phyloP scores from a whole-genome alignment of 2,113 vertebrate species.

The Camelus bactrianus region DNA sequence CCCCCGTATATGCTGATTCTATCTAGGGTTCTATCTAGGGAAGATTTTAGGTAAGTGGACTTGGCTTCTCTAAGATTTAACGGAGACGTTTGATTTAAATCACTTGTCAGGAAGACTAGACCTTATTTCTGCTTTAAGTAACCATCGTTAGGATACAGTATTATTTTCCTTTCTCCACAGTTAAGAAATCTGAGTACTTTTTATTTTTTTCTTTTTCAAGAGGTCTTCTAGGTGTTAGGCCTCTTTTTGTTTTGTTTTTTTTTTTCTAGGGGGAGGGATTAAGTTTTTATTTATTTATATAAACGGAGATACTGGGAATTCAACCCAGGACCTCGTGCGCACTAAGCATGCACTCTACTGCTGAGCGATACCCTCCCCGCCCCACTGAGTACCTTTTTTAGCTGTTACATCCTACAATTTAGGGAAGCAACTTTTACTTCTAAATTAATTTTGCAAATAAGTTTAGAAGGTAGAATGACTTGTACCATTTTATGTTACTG shows the following conservation, averaged over 20 bases:
- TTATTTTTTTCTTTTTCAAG: not conserved
- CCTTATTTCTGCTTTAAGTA: not conserved
- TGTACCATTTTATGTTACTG: constrained; percentile 28
- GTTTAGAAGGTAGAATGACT: not conserved
- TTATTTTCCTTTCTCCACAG: constrained; percentile 2
- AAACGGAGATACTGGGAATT: too few relatives aligned
- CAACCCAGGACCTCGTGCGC: too few relatives aligned
- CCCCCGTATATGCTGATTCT: not conserved
- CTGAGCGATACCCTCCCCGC: too few relatives aligned
- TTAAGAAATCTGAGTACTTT: not conserved
- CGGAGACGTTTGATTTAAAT: constrained; percentile 13
- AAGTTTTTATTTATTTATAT: too few relatives aligned
- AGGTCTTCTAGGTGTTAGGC: too few relatives aligned
- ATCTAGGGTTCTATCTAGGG: not conserved
- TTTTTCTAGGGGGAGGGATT: too few relatives aligned
- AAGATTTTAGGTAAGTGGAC: constrained; percentile 20
- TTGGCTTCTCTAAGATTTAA: constrained; percentile 45
- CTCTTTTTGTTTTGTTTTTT: too few relatives aligned
- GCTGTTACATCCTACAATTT: not conserved
- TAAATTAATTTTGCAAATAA: constrained; percentile 37
- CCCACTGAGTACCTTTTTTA: not conserved
- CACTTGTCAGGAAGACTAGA: constrained; percentile 15
- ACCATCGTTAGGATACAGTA: constrained; percentile 17
- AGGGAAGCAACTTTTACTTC: constrained; percentile 32
- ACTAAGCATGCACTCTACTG: too few relatives aligned